A percentile compares a stretch with the other conserved stretches of the same genome.
phyloP scores from a whole-genome alignment of 2,888 invertebrate genomes.

The Alcis repandata region DNA sequence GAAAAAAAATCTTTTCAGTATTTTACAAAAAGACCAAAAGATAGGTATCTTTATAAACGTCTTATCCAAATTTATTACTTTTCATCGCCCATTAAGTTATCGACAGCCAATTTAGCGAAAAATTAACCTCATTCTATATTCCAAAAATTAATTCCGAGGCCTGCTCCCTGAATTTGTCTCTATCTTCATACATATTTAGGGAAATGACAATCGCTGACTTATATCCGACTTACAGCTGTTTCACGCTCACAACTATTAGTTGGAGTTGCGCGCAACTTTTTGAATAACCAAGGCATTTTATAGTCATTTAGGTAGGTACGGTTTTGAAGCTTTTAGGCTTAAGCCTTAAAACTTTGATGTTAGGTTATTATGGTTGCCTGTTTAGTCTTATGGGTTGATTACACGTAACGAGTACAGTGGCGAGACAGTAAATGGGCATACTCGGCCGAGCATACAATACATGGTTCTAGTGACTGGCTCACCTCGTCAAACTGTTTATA shows the following conservation, averaged over 20 bases:
- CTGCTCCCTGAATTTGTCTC: slow-evolving; percentile 40
- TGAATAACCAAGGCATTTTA: too few species aligned
- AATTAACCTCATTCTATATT: slow-evolving; percentile 44
- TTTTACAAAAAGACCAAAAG: background rate
- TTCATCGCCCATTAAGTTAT: slow-evolving; percentile 30
- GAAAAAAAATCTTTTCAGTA: background rate
- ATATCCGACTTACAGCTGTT: slow-evolving; percentile 9
- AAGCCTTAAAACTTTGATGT: too few species aligned
- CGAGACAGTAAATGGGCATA: too few species aligned
- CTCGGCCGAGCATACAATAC: too few species aligned
- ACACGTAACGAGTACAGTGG: too few species aligned
- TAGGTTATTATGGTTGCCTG: too few species aligned
- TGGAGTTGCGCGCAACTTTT: slow-evolving; percentile 4
- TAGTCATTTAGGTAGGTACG: too few species aligned
- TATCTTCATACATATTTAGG: slow-evolving; percentile 45
- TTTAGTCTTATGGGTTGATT: too few species aligned
- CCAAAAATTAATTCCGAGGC: slow-evolving; percentile 42
- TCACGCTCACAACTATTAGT: slow-evolving; percentile 14
- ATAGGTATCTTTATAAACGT: background rate
- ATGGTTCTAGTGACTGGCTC: too few species aligned
- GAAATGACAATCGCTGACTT: slow-evolving; percentile 36
- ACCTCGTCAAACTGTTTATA: too few species aligned
- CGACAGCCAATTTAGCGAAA: slow-evolving; percentile 37
- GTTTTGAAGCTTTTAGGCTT: too few species aligned
- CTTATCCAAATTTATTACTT: slow-evolving; percentile 20